These are phyloP conservation scores for Aphodius sticticus DNA, from an alignment of 2,888 invertebrate genomes.

Conservation along the genomic window DNA sequence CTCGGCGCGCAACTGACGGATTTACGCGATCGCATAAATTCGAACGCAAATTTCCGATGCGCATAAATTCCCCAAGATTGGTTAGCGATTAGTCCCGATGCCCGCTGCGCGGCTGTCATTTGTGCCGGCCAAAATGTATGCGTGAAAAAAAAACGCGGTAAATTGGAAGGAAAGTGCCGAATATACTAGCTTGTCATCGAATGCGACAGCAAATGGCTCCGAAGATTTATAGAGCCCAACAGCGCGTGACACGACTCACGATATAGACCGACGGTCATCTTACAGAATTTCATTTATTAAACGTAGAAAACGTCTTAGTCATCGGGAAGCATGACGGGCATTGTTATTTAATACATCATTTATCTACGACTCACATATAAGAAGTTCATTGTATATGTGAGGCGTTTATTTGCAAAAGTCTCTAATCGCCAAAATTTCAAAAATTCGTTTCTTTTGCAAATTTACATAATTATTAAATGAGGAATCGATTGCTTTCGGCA, in stretches of 20 bases:
- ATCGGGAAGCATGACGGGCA: background rate
- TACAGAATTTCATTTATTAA: constrained; percentile 4
- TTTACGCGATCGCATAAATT: background rate
- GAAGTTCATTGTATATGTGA: no score
- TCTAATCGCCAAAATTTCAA: no score
- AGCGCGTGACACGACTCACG: background rate
- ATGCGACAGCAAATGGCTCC: background rate
- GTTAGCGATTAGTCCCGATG: background rate
- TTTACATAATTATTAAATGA: no score
- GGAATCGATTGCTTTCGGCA: no score
- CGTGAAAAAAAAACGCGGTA: background rate
- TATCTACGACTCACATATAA: background rate
- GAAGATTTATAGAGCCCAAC: background rate
- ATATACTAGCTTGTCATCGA: background rate
- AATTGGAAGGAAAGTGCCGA: background rate
- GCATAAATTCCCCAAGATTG: background rate
- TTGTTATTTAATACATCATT: background rate
- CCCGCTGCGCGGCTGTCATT: background rate
- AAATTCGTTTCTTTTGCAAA: no score
- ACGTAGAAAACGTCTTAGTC: background rate
- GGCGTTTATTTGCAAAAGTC: no score
- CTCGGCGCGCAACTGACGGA: background rate
- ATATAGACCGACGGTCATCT: background rate
- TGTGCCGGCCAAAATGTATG: background rate
- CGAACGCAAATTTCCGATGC: background rate